Conservation (phyloP, 2,797 vertebrate genomes). For the Sebastes minor region DNA sequence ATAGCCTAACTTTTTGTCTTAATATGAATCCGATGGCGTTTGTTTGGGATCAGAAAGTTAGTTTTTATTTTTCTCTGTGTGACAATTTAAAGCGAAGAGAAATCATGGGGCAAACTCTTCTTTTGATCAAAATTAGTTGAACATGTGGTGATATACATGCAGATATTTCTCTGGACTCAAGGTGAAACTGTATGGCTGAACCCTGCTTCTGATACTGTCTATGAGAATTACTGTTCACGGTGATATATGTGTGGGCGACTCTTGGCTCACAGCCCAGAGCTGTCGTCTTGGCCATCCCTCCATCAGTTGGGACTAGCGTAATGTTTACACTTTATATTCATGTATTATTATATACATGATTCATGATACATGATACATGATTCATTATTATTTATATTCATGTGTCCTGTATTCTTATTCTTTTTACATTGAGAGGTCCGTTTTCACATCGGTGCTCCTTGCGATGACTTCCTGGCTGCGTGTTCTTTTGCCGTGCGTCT, state of each 20-base stretch:
- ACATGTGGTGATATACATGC: not conserved
- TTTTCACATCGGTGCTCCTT: not conserved
- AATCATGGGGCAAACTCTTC: not conserved
- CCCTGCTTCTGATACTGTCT: constrained; percentile 18
- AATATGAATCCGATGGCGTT: not conserved
- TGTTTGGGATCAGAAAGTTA: not conserved
- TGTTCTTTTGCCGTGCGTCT: constrained; percentile 1
- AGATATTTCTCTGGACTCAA: not conserved
- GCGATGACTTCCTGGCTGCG: not conserved
- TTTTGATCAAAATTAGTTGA: constrained; percentile 8
- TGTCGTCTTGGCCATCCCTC: constrained; percentile 20
- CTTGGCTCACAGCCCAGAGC: constrained; percentile 19
- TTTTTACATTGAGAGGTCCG: not conserved
- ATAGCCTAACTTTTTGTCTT: not conserved
- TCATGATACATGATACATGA: too few relatives aligned
- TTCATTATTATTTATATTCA: not conserved
- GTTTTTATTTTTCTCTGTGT: not conserved
- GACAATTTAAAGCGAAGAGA: not conserved
- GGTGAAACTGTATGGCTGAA: not conserved
- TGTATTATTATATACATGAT: not conserved
- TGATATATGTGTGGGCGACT: constrained; percentile 27
- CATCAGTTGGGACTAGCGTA: not conserved
- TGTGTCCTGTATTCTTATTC: not conserved
- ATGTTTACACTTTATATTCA: not conserved
- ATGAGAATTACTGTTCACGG: constrained; percentile 23